These are phyloP conservation scores for Tinea trinotella DNA, from an alignment of 2,888 invertebrate genomes.

Conservation along the genomic window DNA sequence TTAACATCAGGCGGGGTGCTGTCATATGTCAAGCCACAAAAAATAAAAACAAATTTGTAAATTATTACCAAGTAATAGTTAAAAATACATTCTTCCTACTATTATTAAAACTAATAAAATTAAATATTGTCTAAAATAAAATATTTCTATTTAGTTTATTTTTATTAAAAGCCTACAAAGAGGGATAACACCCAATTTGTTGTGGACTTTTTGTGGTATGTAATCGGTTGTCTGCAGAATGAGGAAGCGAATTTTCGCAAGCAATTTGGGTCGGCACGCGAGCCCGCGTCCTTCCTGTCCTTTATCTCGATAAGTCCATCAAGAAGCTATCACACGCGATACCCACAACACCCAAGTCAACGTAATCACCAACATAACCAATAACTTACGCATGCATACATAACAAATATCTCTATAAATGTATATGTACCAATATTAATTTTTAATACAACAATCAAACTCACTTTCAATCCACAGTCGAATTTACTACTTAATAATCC, in stretches of 20 bases:
- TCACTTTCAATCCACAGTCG: no score
- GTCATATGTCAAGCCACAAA: no score
- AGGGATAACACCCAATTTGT: background rate
- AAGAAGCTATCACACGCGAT: conserved; percentile 24
- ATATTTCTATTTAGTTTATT: no score
- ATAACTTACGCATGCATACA: no score
- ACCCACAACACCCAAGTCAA: background rate
- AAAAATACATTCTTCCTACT: no score
- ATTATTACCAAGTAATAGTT: no score
- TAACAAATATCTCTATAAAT: background rate
- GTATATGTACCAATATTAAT: background rate
- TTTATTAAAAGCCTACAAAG: no score
- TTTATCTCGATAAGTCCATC: conserved; percentile 29
- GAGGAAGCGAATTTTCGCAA: conserved; percentile 24
- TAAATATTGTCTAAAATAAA: no score
- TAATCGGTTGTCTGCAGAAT: conserved; percentile 2
- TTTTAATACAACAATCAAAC: background rate
- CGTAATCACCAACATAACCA: background rate
- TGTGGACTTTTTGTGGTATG: background rate
- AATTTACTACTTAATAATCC: no score
- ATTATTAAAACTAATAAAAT: no score
- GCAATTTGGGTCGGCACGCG: conserved; percentile 33
- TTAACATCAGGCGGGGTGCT: no score
- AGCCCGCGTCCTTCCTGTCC: conserved; percentile 24
- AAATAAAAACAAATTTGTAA: no score